Evolutionary conservation across 2,113 vertebrate genomes (phyloP).

Genomic region (Pterocles orientalis): DNA sequence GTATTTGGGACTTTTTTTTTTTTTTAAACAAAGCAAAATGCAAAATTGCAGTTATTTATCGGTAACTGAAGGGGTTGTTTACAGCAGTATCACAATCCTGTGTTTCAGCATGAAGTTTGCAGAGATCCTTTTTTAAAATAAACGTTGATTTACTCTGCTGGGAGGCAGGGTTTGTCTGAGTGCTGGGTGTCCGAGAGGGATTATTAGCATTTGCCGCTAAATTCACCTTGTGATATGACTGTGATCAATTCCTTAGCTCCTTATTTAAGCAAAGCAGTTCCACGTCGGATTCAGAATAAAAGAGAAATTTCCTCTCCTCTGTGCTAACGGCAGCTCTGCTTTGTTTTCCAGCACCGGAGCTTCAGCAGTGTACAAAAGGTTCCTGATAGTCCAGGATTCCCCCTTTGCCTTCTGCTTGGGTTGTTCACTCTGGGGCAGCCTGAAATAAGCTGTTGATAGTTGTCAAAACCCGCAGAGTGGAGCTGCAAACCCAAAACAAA

Average conservation of each 20-base stretch:
- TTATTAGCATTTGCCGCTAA: slow-evolving; percentile 75
- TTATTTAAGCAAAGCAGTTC: slow-evolving; percentile 55
- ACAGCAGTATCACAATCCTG: not conserved
- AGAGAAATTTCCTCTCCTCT: not conserved
- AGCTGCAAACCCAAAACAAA: not conserved
- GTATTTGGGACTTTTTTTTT: not conserved
- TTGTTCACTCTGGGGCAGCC: not conserved
- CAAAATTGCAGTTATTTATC: not conserved
- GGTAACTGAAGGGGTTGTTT: not conserved
- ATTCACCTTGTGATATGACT: slow-evolving; percentile 71
- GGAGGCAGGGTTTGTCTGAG: slow-evolving; percentile 71
- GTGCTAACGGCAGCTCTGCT: not conserved
- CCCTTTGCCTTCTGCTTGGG: not conserved
- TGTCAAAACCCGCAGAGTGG: not conserved
- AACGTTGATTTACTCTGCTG: slow-evolving; percentile 50
- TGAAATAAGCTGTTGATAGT: not conserved
- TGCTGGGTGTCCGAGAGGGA: slow-evolving; percentile 63
- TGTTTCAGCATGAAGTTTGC: slow-evolving; percentile 41
- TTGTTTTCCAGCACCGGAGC: not conserved
- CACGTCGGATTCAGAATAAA: slow-evolving; percentile 8
- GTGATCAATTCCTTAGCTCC: slow-evolving; percentile 68
- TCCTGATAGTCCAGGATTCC: not conserved
- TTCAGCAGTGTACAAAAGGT: not conserved
- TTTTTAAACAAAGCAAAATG: not conserved
- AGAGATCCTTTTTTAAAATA: slow-evolving; percentile 37